Evolutionary conservation across 2,797 vertebrate species (phyloP), one percentile per base, ranked within the genome.

Genomic region (Anisognathus igniventris): DNA sequence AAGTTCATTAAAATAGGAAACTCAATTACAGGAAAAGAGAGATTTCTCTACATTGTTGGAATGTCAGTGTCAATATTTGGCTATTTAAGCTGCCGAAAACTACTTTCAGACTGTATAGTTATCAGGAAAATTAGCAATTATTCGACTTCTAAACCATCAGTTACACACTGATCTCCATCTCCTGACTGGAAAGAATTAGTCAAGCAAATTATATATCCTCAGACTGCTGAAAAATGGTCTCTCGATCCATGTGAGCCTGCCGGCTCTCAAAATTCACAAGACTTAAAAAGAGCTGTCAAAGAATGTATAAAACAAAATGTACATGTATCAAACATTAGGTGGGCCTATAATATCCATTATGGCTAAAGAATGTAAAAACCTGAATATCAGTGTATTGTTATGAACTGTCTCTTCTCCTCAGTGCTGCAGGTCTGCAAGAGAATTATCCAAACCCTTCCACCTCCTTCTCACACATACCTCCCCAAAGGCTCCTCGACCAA

Each of bases 401-500:
- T 24, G 37, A 80, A 27, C 22, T 30, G 7, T 22, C n/a, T 45
- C 61, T 90, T 45, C 61, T 91, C 48, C 20, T 65, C 54, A 56
- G 16, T 7, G 25, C 24, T 88, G 28, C 19, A 95, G 33, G 50
- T 31, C 40, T 85, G 31, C 47, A 62, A 67, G 28, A 85, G 42
- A 72, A 80, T 62, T 18, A 54, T 40, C 77, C 65, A 76, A 74
- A n/a, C 3, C 25, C 14, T 39, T 72, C 37, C n/a, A 67, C 22
- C n/a, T 76, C 50, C 22, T 68, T 62, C 39, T 39, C 40, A 37
- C 25, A 94, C 98, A 95, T 98, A 99, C 99, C 99, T 99, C 99
- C 91, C 99, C 99, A 80, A 99, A 99, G 45, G 99, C 99, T 98
- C 99, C 99, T 97, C 99, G 98, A 96, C 99, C 99, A 97, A 99